Base-by-base conservation (phyloP, 2,888 invertebrate species). In the Caenorhabditis sinica region DNA sequence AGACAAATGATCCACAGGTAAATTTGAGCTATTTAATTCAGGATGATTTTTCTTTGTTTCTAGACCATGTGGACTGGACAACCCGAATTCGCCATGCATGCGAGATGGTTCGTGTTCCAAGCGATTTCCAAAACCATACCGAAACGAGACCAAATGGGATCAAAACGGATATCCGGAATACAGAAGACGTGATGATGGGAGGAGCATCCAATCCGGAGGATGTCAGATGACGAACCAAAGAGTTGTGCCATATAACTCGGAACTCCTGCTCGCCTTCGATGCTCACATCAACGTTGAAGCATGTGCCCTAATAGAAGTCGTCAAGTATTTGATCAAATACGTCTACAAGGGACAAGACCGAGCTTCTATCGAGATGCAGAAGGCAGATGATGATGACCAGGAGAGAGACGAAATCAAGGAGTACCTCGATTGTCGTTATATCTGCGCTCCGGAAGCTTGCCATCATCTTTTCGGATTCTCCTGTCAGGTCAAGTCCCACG, bases 211-310 rank as follows among this genome's bases (percentile, higher is more conserved):
- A 3, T 43, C 6, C 20, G 28, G 43, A 1, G 23, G 40, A 13
- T 23, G 51, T 0, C 13, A 23, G 0, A 36, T 73, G 23, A 61
- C 60, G 15, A 93, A 93, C 85, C 63, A 89, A 28, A 92, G 89
- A 88, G 90, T 93, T 11, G 93, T 93, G 9, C 93, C 93, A 0
- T 93, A 93, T 84, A 93, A 92, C 82, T 77, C 77, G 2, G 84
- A 61, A 40, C 85, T 93, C 5, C 33, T 73, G 5, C 43, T 76
- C 0, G 65, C 76, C 17, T 89, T 86, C 49, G 33, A 60, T 33
- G 33, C 60, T 1, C 60, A 60, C 63, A 88, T 91, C 33, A 91
- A 91, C 82, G 77, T 92, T 11, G 90, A 91, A 63, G 30, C 87
- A 83, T 88, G 92, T 91, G 65, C 91, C 87, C 86, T 90, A 85